Percentiles rank a stretch among this genome's conserved stretches.
Evolutionary conservation across 2,797 vertebrate species (phyloP).

Genomic region (Sorex maritimensis): DNA sequence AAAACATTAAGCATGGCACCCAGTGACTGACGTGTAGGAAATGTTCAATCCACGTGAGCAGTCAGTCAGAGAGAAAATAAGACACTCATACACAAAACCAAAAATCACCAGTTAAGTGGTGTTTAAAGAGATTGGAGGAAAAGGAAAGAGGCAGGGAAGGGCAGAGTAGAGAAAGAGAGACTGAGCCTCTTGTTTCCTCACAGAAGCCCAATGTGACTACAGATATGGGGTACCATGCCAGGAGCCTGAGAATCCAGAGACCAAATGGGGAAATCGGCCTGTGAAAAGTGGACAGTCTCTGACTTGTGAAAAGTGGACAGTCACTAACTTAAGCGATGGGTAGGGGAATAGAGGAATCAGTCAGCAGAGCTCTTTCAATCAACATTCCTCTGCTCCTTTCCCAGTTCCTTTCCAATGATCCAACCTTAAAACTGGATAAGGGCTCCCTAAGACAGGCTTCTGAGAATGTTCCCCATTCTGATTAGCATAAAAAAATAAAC

Average conservation of each 20-base stretch:
- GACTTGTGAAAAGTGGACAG: neutral
- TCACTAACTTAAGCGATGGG: neutral
- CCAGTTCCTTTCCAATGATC: neutral
- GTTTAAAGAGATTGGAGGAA: neutral
- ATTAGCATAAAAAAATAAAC: slow-evolving; percentile 17
- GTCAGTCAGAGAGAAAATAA: slow-evolving; percentile 5
- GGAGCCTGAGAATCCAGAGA: neutral
- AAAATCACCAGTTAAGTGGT: neutral
- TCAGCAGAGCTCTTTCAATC: neutral
- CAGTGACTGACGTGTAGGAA: neutral
- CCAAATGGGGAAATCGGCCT: neutral
- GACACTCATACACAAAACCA: neutral
- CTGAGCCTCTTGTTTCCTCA: neutral
- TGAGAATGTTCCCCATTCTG: slow-evolving; percentile 13
- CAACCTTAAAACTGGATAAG: neutral
- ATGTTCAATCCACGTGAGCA: too few relatives aligned
- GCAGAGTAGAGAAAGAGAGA: neutral
- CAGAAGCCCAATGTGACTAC: neutral
- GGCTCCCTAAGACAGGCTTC: neutral
- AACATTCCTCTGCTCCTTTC: neutral
- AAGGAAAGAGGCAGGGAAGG: neutral
- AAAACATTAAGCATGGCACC: neutral
- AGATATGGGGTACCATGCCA: neutral
- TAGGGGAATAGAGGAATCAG: neutral
- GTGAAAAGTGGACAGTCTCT: neutral